Evolutionary conservation across 2,888 invertebrate genomes (phyloP).

Genomic region (Trachelus tabidus): DNA sequence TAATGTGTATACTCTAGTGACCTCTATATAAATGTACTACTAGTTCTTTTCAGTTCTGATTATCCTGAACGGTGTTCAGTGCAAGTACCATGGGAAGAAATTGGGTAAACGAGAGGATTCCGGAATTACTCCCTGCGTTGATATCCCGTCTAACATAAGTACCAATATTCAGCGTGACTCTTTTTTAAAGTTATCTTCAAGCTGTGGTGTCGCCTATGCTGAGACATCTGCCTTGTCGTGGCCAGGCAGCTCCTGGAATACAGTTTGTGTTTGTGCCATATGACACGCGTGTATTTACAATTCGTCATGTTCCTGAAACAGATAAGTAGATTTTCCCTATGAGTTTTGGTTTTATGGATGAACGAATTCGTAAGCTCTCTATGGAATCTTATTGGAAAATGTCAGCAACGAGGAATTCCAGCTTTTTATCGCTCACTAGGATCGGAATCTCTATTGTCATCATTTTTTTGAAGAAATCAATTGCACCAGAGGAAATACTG

Average conservation of each 20-base stretch:
- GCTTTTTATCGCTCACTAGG: constrained; percentile 47
- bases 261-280: constrained; percentile 59
- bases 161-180: background rate
- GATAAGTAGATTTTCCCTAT: constrained; percentile 19
- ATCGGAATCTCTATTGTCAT: constrained; percentile 49
- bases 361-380: background rate
- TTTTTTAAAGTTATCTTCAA: constrained; percentile 14
- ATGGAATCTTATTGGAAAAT: background rate
- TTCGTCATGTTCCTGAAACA: constrained; percentile 70
- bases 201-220: constrained; percentile 28
- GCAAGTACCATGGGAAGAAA: background rate
- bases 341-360: background rate
- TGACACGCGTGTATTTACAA: constrained; percentile 66
- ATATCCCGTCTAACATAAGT: background rate
- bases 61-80: background rate
- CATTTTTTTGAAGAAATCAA: constrained; percentile 27
- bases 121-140: background rate
- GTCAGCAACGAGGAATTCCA: constrained; percentile 60
- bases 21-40: background rate
- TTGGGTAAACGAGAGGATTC: background rate
- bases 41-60: background rate
- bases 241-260: constrained; percentile 62
- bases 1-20: background rate
- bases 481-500: background rate
- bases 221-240: constrained; percentile 41